A percentile compares a stretch with the other conserved stretches of the same genome.
Evolutionary conservation across 2,888 invertebrate species (phyloP).

Genomic region (Watsonalla cultraria): DNA sequence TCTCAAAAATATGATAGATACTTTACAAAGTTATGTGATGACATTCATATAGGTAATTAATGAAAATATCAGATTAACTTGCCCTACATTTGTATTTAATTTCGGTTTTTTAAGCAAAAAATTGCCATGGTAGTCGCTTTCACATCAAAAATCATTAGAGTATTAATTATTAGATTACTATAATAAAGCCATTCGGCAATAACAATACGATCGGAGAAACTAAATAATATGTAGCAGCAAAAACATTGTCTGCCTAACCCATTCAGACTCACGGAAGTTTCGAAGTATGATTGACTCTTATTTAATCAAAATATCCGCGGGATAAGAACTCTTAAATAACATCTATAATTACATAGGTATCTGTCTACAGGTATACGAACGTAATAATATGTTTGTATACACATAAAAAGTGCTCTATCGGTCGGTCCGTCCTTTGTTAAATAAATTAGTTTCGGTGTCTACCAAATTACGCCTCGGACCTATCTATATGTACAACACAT

Average conservation of each 20-base stretch:
- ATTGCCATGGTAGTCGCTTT: too few relatives aligned
- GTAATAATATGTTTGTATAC: constrained; percentile 68
- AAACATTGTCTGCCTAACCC: not conserved
- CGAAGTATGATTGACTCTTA: constrained; percentile 4
- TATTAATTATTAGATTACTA: not conserved
- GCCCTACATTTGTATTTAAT: too few relatives aligned
- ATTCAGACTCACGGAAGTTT: not conserved
- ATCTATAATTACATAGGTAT: constrained; percentile 42
- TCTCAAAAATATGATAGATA: not conserved
- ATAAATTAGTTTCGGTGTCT: constrained; percentile 80
- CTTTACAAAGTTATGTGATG: not conserved
- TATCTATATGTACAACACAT: constrained; percentile 69
- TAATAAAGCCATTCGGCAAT: not conserved
- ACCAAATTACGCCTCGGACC: constrained; percentile 78
- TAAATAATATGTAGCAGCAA: not conserved
- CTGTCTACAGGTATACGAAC: constrained; percentile 32
- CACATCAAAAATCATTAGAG: too few relatives aligned
- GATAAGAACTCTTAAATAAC: constrained; percentile 40
- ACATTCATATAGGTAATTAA: too few relatives aligned
- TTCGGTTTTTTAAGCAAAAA: too few relatives aligned
- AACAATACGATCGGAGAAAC: not conserved
- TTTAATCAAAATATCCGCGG: constrained; percentile 26
- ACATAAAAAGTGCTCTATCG: constrained; percentile 73
- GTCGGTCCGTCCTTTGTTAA: constrained; percentile 76
- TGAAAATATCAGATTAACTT: too few relatives aligned